phyloP scores from a whole-genome alignment of 2,113 vertebrate genomes.

The Aramus guarauna region DNA sequence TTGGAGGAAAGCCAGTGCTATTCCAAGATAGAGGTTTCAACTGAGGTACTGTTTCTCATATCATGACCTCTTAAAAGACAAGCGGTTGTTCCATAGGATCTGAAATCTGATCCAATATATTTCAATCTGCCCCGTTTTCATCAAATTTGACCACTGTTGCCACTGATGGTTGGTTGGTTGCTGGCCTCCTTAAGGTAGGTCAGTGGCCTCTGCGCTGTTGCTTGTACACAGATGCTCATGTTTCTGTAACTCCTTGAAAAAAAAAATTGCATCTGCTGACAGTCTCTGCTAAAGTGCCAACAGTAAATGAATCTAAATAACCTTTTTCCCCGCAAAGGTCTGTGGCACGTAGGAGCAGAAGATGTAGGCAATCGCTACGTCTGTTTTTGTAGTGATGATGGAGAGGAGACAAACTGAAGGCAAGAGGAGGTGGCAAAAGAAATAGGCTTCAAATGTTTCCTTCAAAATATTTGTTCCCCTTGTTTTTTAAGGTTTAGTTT shows the following conservation, averaged over 20 bases:
- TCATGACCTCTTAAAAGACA: neutral
- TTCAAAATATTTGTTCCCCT: neutral
- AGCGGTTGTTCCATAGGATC: neutral
- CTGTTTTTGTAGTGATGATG: neutral
- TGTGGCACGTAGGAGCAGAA: neutral
- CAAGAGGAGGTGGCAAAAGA: neutral
- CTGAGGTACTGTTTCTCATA: neutral
- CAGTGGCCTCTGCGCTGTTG: neutral
- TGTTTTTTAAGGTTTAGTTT: neutral
- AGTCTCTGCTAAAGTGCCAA: neutral
- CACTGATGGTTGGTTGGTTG: neutral
- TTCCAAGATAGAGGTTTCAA: neutral
- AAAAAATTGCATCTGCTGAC: neutral
- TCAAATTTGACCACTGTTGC: neutral
- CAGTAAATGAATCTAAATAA: neutral
- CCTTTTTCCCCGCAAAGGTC: neutral
- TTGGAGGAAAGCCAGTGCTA: neutral
- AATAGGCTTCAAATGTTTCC: neutral
- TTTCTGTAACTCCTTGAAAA: neutral
- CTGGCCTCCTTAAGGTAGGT: neutral
- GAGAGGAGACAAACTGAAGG: neutral
- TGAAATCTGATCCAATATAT: neutral
- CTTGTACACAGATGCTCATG: neutral
- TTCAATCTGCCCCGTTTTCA: rapidly evolving
- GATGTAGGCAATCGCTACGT: neutral